Percentiles rank a stretch among this genome's conserved stretches.
phyloP scores from a whole-genome alignment of 2,888 invertebrate species.

The Scaptomyza parva region DNA sequence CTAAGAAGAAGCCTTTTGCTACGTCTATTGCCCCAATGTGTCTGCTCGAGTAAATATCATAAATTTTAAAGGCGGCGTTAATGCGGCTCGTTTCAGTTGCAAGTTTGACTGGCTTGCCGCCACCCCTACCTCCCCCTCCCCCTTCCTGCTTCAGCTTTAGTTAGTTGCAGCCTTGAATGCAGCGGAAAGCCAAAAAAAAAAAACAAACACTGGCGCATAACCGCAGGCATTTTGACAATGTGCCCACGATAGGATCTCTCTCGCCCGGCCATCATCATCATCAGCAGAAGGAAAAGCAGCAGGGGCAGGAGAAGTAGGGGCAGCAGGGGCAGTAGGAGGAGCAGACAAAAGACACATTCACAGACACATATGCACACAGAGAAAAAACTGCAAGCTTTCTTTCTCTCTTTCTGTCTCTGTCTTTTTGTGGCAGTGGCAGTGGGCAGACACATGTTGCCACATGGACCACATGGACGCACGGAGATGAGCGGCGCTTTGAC shows the following conservation, averaged over 20 bases:
- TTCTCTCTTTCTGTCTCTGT: neutral
- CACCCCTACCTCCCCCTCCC: no score
- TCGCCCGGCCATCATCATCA: constrained; percentile 24
- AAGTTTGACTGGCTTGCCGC: constrained; percentile 28
- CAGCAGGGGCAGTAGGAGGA: no score
- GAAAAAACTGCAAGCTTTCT: constrained; percentile 15
- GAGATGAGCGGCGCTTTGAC: constrained; percentile 57
- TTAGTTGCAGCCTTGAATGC: constrained; percentile 44
- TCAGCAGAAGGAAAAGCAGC: no score
- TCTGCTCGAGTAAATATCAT: constrained; percentile 77
- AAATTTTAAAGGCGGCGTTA: constrained; percentile 79
- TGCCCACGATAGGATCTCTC: constrained; percentile 52
- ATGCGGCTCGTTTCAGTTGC: constrained; percentile 60
- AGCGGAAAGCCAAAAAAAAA: constrained; percentile 28
- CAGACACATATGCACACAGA: constrained; percentile 5
- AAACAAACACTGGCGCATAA: constrained; percentile 61
- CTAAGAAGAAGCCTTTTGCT: constrained; percentile 23
- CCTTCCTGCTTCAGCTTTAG: constrained; percentile 11
- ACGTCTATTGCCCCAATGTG: constrained; percentile 30
- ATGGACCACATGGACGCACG: constrained; percentile 35
- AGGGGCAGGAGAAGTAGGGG: no score
- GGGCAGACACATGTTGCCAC: constrained; percentile 53
- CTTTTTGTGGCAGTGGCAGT: constrained; percentile 21
- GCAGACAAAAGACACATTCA: constrained; percentile 10
- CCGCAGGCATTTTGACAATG: constrained; percentile 76